These are phyloP conservation scores for Marisa cornuarietis DNA, from an alignment of 1,140 invertebrate species.

Conservation along the genomic window DNA sequence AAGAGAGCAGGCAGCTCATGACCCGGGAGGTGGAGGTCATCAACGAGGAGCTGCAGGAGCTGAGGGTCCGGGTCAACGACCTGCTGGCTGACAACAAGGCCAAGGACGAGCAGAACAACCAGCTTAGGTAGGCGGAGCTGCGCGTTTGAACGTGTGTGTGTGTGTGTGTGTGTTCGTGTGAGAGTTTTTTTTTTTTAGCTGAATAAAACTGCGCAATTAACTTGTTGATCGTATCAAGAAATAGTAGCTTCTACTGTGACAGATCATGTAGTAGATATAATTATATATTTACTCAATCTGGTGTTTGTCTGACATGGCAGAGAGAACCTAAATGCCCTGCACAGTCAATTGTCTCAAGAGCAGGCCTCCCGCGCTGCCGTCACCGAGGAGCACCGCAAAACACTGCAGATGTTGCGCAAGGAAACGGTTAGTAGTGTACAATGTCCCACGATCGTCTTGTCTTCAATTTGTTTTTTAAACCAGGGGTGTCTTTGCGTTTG, in stretches of 20 bases:
- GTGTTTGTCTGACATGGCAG: conserved; percentile 24
- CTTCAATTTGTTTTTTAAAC: too few relatives aligned
- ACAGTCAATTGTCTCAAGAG: conserved; percentile 41
- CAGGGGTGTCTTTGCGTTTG: too few relatives aligned
- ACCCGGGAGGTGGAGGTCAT: conserved; percentile 32
- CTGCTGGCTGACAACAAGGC: conserved; percentile 32
- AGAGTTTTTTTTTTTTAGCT: too few relatives aligned
- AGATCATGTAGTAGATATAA: too few relatives aligned
- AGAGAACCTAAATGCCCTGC: conserved; percentile 45
- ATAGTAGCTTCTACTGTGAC: too few relatives aligned
- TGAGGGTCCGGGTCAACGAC: conserved; percentile 28
- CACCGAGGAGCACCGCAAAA: conserved; percentile 49
- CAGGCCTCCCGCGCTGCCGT: conserved; percentile 37
- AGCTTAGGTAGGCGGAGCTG: conserved; percentile 26
- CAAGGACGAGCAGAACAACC: conserved; percentile 36
- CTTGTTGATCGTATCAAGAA: too few relatives aligned
- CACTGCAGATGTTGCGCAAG: conserved; percentile 47
- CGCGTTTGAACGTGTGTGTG: not conserved
- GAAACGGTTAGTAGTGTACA: conserved; percentile 46
- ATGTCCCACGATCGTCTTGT: too few relatives aligned
- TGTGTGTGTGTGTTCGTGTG: too few relatives aligned
- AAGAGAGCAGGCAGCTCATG: conserved; percentile 22
- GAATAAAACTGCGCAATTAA: too few relatives aligned
- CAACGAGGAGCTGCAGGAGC: conserved; percentile 33
- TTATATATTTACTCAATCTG: too few relatives aligned